phyloP scores from a whole-genome alignment of 2,888 invertebrate genomes.

The Amiota communis region DNA sequence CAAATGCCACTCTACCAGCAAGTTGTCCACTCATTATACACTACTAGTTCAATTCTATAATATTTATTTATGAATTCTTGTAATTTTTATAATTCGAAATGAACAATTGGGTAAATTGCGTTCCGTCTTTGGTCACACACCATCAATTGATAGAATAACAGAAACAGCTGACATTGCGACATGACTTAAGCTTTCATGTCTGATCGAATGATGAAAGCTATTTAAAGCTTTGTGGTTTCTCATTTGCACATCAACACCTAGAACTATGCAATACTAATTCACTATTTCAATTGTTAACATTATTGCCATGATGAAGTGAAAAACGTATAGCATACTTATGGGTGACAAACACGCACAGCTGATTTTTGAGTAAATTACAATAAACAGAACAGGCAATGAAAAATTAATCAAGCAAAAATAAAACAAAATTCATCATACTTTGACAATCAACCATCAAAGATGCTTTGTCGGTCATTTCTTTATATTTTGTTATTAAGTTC shows the following conservation, averaged over 20 bases:
- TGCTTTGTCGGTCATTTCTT: no score
- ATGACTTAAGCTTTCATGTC: not conserved
- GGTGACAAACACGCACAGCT: not conserved
- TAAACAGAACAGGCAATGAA: not conserved
- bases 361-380: not conserved
- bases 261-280: conserved; percentile 32
- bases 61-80: not conserved
- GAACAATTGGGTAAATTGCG: no score
- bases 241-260: conserved; percentile 23
- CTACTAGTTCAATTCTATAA: not conserved
- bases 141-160: no score
- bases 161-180: no score
- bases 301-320: not conserved
- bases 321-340: no score
- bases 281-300: no score
- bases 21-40: conserved; percentile 37
- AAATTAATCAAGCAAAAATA: no score
- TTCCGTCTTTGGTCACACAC: no score
- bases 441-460: no score
- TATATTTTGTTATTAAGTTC: no score
- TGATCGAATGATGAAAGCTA: conserved; percentile 5
- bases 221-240: not conserved
- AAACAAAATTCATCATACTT: no score
- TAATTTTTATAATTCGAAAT: no score
- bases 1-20: conserved; percentile 73